Evolutionary conservation across 2,797 vertebrate species (phyloP).

Genomic region (Sebastes melanostomus): DNA sequence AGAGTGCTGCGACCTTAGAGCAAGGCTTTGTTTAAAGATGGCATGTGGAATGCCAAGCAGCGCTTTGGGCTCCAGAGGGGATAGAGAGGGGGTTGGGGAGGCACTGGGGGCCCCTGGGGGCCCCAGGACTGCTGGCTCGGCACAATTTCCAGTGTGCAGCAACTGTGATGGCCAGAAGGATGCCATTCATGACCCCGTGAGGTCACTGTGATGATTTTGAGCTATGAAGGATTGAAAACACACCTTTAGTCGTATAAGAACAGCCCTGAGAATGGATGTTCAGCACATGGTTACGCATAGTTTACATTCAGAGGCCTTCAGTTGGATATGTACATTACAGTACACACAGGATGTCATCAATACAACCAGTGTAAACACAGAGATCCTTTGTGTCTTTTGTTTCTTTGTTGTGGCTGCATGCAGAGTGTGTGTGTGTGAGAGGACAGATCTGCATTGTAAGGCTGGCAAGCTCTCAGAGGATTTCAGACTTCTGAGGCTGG

Average conservation of each 20-base stretch:
- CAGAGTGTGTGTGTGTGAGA: slow-evolving; percentile 38
- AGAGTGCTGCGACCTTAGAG: slow-evolving; percentile 60
- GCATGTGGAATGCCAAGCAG: slow-evolving; percentile 77
- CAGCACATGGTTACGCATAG: neutral
- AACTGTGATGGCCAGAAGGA: slow-evolving; percentile 52
- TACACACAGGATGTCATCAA: slow-evolving; percentile 57
- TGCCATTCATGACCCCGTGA: slow-evolving; percentile 55
- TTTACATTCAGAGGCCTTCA: slow-evolving; percentile 12
- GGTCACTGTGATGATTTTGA: slow-evolving; percentile 66
- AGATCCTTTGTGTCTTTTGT: slow-evolving; percentile 56
- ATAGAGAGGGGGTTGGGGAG: slow-evolving; percentile 51
- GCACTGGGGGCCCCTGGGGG: slow-evolving; percentile 11
- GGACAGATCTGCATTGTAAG: slow-evolving; percentile 53
- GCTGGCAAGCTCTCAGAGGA: slow-evolving; percentile 54
- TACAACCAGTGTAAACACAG: slow-evolving; percentile 51
- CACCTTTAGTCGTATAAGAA: neutral
- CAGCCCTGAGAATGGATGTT: neutral
- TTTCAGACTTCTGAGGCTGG: slow-evolving; percentile 68
- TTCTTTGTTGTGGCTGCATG: slow-evolving; percentile 46
- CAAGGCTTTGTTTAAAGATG: slow-evolving; percentile 78
- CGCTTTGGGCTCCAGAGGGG: slow-evolving; percentile 55
- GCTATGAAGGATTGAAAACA: slow-evolving; percentile 52
- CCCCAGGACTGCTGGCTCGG: slow-evolving; percentile 68
- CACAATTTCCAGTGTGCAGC: slow-evolving; percentile 71
- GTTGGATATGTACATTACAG: slow-evolving; percentile 15